Evolutionary conservation across 2,888 invertebrate species (phyloP).

Genomic region (Erebia epiphron): DNA sequence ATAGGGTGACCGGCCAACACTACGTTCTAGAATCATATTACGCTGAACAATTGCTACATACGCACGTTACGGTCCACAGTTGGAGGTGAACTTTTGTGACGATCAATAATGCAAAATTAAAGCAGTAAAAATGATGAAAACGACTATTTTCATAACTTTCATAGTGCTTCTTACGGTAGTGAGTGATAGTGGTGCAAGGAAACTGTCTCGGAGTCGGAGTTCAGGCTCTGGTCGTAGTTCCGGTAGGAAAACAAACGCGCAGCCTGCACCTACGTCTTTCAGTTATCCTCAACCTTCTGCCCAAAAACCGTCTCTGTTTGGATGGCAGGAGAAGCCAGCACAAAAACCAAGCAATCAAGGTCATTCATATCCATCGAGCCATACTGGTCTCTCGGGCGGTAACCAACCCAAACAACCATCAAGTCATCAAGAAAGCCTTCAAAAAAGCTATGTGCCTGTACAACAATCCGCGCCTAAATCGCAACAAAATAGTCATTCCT

Average conservation of each 20-base stretch:
- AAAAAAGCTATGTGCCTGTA: conserved; percentile 57
- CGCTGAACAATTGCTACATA: conserved; percentile 48
- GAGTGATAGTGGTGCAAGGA: conserved; percentile 54
- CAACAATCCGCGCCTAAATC: conserved; percentile 47
- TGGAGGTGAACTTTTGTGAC: background rate
- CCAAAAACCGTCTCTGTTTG: conserved; percentile 61
- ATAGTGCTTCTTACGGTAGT: conserved; percentile 44
- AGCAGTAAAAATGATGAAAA: conserved; percentile 32
- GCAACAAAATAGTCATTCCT: conserved; percentile 43
- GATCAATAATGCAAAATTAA: background rate
- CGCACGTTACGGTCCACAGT: conserved; percentile 35
- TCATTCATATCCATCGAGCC: conserved; percentile 63
- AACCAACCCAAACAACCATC: conserved; percentile 55
- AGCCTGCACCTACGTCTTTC: conserved; percentile 70
- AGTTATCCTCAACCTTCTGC: conserved; percentile 64
- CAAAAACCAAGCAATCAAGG: conserved; percentile 55
- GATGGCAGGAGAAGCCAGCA: conserved; percentile 71
- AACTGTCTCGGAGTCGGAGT: conserved; percentile 67
- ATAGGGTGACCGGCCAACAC: conserved; percentile 62
- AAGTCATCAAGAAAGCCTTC: conserved; percentile 63
- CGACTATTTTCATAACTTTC: conserved; percentile 33
- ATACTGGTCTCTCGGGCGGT: conserved; percentile 63
- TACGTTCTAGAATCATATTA: conserved; percentile 63
- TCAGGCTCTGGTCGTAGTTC: conserved; percentile 65
- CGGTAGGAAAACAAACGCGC: conserved; percentile 62